Evolutionary conservation across 2,888 invertebrate genomes (phyloP).

Genomic region (Chorisops tibialis): DNA sequence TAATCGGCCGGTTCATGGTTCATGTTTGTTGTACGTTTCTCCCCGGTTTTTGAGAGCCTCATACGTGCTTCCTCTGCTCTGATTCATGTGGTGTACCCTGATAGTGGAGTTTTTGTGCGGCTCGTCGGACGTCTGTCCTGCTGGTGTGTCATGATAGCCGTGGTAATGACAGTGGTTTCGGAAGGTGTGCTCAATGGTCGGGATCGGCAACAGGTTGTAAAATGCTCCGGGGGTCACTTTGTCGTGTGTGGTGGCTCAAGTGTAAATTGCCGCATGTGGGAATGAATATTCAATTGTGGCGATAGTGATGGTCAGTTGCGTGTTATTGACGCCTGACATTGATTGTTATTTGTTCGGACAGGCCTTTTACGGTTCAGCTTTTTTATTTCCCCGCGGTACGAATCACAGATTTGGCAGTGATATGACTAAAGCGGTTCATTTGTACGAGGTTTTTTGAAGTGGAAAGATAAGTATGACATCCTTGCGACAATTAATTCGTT

Average conservation of each 20-base stretch:
- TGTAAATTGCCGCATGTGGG: constrained; percentile 14
- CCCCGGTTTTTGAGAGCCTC: not conserved
- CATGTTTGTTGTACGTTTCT: constrained; percentile 2
- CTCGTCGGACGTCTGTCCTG: too few species aligned
- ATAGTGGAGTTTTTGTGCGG: too few species aligned
- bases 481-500: too few species aligned
- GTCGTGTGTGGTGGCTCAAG: constrained; percentile 6
- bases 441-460: too few species aligned
- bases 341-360: not conserved
- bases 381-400: not conserved
- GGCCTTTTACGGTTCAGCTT: not conserved
- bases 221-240: not conserved
- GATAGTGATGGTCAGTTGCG: constrained; percentile 5
- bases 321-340: constrained; percentile 9
- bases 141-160: too few species aligned
- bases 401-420: too few species aligned
- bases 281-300: constrained; percentile 20
- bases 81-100: too few species aligned
- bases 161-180: too few species aligned
- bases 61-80: too few species aligned
- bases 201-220: constrained; percentile 11
- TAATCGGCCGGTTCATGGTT: constrained; percentile 15
- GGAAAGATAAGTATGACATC: too few species aligned
- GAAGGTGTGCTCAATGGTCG: too few species aligned
- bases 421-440: too few species aligned